Conservation (phyloP, 2,888 invertebrate species). For the Galerucella calmariensis region DNA sequence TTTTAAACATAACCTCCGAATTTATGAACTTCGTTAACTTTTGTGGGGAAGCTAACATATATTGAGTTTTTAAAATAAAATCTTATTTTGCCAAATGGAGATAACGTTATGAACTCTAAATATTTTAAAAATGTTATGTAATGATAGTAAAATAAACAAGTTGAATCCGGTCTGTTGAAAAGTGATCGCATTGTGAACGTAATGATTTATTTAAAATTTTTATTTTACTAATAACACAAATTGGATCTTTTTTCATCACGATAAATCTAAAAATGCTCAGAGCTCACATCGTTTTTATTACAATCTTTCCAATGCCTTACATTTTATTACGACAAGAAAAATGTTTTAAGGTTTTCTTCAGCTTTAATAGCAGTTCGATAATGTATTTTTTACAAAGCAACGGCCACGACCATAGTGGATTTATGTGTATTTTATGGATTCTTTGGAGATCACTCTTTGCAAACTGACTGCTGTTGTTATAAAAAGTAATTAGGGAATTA, state of each 20-base stretch:
- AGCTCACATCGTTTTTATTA: slow-evolving; percentile 24
- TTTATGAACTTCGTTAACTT: too few relatives aligned
- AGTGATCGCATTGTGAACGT: neutral
- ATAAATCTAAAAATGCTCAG: slow-evolving; percentile 9
- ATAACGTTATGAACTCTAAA: too few relatives aligned
- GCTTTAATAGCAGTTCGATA: slow-evolving; percentile 32
- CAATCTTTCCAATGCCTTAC: slow-evolving; percentile 30
- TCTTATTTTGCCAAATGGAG: too few relatives aligned
- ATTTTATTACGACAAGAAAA: slow-evolving; percentile 20
- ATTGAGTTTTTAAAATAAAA: too few relatives aligned
- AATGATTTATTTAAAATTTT: neutral
- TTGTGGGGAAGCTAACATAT: too few relatives aligned
- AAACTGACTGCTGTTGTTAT: slow-evolving; percentile 14
- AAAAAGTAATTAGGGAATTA: slow-evolving; percentile 31
- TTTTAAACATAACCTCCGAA: too few relatives aligned
- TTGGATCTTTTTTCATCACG: neutral
- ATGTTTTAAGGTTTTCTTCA: slow-evolving; percentile 33
- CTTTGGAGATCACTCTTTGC: slow-evolving; percentile 6
- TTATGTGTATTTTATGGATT: slow-evolving; percentile 27
- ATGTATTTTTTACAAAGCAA: slow-evolving; percentile 32
- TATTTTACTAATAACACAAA: slow-evolving; percentile 1
- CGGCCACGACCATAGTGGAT: slow-evolving; percentile 24
- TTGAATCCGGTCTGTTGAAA: too few relatives aligned
- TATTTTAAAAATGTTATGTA: too few relatives aligned
- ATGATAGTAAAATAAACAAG: too few relatives aligned